Base-by-base conservation (phyloP, 2,888 invertebrate species). In the Pollenia labialis region DNA sequence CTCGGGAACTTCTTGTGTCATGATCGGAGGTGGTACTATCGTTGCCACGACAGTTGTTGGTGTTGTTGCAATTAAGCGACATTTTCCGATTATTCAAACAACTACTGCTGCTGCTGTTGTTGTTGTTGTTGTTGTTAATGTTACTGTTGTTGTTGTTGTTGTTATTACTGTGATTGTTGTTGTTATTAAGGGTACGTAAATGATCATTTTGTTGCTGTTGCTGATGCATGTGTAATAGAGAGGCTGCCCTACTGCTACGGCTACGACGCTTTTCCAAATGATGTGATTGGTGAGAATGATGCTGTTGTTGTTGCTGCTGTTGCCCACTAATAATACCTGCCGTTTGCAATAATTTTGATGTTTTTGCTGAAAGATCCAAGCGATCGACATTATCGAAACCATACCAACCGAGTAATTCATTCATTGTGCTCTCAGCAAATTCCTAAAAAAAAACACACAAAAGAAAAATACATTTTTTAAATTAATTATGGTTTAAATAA, bases 381-480 rank as follows among this genome's bases (percentile, higher is more conserved):
- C 96, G 94, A 93, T 96, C 96, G 75, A 95, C 94, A 89, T 95
- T 95, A 86, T 96, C 96, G 92, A 98, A 98, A 2, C 98, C 98
- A 94, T 98, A 98, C 97, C 97, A 97, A 60, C 98, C 97, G 40
- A 98, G 94, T 85, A 98, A 94, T 93, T 98, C 98, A 91, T 97
- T 98, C 97, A 98, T 98, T 1, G 98, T 97, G 69, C 96, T 97
- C 93, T 97, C 97, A 7, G 98, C 98, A 93, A 97, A 98, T 93
- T 97, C 97, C 98, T 98, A 94, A 4, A 94, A 94, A 23, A 60
- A 83, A 4, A 80, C 14, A 71, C 32, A 72, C 1, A 74, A 72
- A 48, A 44, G 76, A 81, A 62, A 52, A 50, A 12, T 16, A 66
- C 23, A 48, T 64, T 42, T 42, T 9, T 69, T 18, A 50, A 71